A percentile compares a stretch with the other conserved stretches of the same genome.
Conservation (phyloP, 2,888 invertebrate species). For the Tiliacea citrago region DNA sequence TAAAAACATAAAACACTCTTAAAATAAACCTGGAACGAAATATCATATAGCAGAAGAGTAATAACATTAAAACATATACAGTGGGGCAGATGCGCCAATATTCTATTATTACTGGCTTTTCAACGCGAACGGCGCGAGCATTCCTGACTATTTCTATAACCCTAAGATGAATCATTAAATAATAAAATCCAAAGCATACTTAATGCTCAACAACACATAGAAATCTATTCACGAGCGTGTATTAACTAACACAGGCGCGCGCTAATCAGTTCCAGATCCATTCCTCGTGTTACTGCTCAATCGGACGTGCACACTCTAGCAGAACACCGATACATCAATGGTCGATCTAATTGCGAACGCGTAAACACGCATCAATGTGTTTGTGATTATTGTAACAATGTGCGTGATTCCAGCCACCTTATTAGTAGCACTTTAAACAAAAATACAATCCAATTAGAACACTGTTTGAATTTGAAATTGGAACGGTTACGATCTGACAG, state of each 20-base stretch:
- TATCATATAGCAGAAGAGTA: conserved; percentile 85
- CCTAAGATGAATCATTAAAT: conserved; percentile 91
- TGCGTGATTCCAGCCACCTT: conserved; percentile 85
- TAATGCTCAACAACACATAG: conserved; percentile 88
- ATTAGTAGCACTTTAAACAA: conserved; percentile 88
- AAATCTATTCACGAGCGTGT: conserved; percentile 84
- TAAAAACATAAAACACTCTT: conserved; percentile 88
- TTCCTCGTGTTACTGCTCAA: conserved; percentile 85
- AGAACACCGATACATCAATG: conserved; percentile 86
- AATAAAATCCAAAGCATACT: conserved; percentile 90
- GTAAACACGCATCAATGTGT: conserved; percentile 87
- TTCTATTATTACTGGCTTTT: conserved; percentile 90
- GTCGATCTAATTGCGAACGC: conserved; percentile 87
- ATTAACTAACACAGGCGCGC: conserved; percentile 84
- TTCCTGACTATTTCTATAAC: conserved; percentile 90
- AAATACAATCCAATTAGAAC: conserved; percentile 90
- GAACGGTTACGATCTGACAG: conserved; percentile 88
- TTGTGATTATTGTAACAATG: conserved; percentile 86
- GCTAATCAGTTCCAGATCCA: conserved; percentile 88
- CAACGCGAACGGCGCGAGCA: conserved; percentile 87
- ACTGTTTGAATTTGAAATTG: conserved; percentile 87
- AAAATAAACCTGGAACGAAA: conserved; percentile 86
- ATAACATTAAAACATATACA: conserved; percentile 89
- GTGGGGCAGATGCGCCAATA: conserved; percentile 89
- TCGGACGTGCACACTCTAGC: conserved; percentile 77